A percentile compares a stretch with the other conserved stretches of the same genome.
phyloP scores from a whole-genome alignment of 2,113 vertebrate genomes.

The Petaurus breviceps region DNA sequence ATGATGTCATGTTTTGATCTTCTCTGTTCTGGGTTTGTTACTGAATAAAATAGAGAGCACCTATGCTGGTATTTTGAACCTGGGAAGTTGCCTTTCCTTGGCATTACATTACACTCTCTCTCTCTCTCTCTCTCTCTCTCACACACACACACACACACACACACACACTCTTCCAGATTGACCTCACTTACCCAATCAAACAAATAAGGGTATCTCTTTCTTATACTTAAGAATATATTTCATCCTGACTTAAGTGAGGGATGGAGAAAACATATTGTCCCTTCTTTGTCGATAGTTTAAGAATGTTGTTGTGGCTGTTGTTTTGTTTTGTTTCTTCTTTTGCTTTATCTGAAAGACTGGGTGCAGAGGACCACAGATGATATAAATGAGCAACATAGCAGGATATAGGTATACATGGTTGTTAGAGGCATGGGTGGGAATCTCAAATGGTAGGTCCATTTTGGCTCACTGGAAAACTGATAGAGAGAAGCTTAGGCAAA shows the following conservation, averaged over 20 bases:
- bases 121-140: too few relatives aligned
- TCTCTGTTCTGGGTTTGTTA: too few relatives aligned
- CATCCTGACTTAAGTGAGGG: background rate
- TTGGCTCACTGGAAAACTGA: background rate
- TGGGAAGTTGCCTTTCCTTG: too few relatives aligned
- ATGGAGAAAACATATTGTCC: background rate
- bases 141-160: too few relatives aligned
- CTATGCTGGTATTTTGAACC: too few relatives aligned
- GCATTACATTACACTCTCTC: too few relatives aligned
- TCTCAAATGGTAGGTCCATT: background rate
- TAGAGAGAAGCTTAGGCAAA: background rate
- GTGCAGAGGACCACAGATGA: background rate
- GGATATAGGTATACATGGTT: background rate
- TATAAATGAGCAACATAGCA: background rate
- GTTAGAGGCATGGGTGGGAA: background rate
- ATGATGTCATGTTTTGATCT: too few relatives aligned
- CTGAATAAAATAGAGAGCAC: too few relatives aligned
- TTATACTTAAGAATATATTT: background rate
- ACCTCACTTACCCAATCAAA: background rate
- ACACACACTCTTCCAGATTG: too few relatives aligned
- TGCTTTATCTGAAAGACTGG: background rate
- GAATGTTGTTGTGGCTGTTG: background rate
- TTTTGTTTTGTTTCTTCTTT: background rate
- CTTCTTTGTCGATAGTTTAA: background rate
- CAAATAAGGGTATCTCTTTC: background rate